Evolutionary conservation across 2,888 invertebrate species (phyloP), one percentile per base, ranked within the genome.

Genomic region (Andrena camellia): DNA sequence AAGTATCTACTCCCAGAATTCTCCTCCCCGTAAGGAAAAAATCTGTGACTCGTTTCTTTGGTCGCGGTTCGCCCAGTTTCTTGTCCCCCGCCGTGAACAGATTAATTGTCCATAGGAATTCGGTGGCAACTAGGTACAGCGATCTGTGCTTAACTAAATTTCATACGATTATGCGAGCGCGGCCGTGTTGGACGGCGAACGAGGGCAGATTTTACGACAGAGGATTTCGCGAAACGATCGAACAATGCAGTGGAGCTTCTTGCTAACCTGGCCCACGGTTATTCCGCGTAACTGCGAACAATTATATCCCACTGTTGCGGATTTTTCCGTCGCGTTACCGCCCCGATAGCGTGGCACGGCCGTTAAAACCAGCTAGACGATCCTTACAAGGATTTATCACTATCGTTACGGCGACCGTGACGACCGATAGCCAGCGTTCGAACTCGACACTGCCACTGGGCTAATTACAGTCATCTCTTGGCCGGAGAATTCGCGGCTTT

Each of bases 311-410:
- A 63, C 72, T 75, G 88, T 82, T 81, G 83, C 73, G 79, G 77
- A 88, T 84, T 88, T 88, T 88, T 86, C 83, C 50, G 59, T 71
- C 63, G 64, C 84, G 82, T 88, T 88, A 82, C 76, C 52, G 63
- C 83, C 68, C 48, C 82, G 86, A 84, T 82, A 87, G 82, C 69
- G 83, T 68, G 54, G 72, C 35, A 67, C 75, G 63, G 73, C 80
- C 79, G 77, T 88, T 88, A 85, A 88, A 84, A 78, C 74, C 64
- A 74, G 83, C 75, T 82, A 83, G 81, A 80, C 66, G 67, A 42
- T 72, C 83, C 85, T 83, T 80, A 76, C 74, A 83, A 87, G 83
- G 85, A 85, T 88, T 88, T 86, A 86, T 83, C 86, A 78, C 81
- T 79, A 70, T 86, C 81, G 83, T 88, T 88, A 84, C 79, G 69